Conservation (phyloP, 2,888 invertebrate species). For the Lepidocyrtinus sp. region DNA sequence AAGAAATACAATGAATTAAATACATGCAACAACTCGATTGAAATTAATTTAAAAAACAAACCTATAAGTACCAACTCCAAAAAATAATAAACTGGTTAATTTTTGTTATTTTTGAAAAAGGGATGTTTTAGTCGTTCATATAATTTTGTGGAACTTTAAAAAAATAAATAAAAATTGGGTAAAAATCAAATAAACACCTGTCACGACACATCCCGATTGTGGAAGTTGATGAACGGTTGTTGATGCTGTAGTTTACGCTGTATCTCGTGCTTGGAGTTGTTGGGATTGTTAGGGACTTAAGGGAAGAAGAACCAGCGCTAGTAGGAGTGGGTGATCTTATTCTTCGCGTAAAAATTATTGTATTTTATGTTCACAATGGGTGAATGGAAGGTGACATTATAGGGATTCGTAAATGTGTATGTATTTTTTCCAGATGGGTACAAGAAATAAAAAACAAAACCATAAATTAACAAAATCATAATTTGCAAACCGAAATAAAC, state of each 20-base stretch:
- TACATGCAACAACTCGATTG: slow-evolving; percentile 27
- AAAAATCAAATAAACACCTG: slow-evolving; percentile 67
- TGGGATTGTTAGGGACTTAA: slow-evolving; percentile 68
- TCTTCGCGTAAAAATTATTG: background rate
- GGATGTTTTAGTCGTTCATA: background rate
- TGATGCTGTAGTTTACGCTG: slow-evolving; percentile 69
- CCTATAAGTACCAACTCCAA: background rate
- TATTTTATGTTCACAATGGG: background rate
- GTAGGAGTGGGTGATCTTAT: slow-evolving; percentile 39
- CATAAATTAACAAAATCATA: background rate
- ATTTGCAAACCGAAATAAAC: too few relatives aligned
- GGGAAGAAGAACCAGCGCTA: slow-evolving; percentile 66
- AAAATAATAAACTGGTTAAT: background rate
- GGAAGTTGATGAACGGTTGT: slow-evolving; percentile 68
- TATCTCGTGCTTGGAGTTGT: slow-evolving; percentile 66
- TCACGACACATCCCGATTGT: slow-evolving; percentile 70
- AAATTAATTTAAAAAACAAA: slow-evolving; percentile 23
- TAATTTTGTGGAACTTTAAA: background rate
- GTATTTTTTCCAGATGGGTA: background rate
- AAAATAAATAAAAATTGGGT: slow-evolving; percentile 45
- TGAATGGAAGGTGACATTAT: background rate
- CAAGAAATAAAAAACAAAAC: background rate
- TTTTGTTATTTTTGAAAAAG: background rate
- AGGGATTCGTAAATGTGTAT: background rate
- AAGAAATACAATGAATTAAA: slow-evolving; percentile 28